phyloP scores from a whole-genome alignment of 2,888 invertebrate genomes.

The Caenorhabditis sp. region DNA sequence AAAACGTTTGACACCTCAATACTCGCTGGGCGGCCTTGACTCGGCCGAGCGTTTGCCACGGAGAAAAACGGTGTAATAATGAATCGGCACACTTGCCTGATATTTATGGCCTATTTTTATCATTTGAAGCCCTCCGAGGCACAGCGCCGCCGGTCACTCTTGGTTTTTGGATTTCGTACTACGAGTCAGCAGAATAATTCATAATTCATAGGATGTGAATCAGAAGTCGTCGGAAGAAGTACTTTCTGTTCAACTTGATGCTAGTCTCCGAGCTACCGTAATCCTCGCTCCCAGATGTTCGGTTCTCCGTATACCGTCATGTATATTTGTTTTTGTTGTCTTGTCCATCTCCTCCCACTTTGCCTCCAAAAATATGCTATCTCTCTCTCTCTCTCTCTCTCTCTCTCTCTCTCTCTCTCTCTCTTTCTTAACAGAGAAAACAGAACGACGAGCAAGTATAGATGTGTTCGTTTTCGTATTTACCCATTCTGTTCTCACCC shows the following conservation, averaged over 20 bases:
- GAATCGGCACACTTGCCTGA: slow-evolving; percentile 40
- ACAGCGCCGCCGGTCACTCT: neutral
- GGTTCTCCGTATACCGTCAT: slow-evolving; percentile 8
- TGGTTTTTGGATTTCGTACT: slow-evolving; percentile 9
- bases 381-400: too few relatives aligned
- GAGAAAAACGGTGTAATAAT: too few relatives aligned
- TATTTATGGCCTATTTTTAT: slow-evolving; percentile 47
- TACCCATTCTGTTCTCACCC: slow-evolving; percentile 27
- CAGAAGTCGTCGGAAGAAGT: too few relatives aligned
- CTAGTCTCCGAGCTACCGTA: slow-evolving; percentile 1
- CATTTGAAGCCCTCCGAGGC: slow-evolving; percentile 18
- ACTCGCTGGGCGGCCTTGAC: slow-evolving; percentile 28
- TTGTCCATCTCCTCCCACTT: too few relatives aligned
- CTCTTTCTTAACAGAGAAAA: neutral
- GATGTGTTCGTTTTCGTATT: slow-evolving; percentile 47
- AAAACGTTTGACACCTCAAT: slow-evolving; percentile 4
- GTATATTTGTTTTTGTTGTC: slow-evolving; percentile 22
- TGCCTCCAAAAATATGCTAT: too few relatives aligned
- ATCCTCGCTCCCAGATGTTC: neutral
- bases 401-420: too few relatives aligned
- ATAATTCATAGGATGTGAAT: too few relatives aligned
- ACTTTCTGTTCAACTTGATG: neutral
- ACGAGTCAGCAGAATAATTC: neutral
- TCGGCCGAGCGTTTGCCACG: slow-evolving; percentile 17
- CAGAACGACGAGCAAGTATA: slow-evolving; percentile 28